Evolutionary conservation across 2,113 vertebrate genomes (phyloP).

Genomic region (Pedionomus torquatus): DNA sequence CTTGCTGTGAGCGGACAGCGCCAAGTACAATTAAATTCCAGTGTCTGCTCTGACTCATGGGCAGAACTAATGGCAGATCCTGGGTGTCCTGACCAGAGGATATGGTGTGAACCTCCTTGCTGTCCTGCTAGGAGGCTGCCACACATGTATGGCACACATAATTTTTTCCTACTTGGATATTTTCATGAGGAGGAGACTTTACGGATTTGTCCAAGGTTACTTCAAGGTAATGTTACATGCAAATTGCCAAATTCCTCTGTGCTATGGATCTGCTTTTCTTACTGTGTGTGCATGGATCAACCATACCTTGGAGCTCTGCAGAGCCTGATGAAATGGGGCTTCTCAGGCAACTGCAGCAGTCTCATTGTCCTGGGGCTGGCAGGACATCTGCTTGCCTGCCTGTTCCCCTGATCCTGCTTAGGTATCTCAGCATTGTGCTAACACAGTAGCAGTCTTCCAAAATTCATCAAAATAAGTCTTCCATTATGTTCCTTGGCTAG

Average conservation of each 20-base stretch:
- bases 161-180: background rate
- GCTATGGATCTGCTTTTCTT: background rate
- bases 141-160: background rate
- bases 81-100: background rate
- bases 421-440: background rate
- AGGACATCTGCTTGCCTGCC: background rate
- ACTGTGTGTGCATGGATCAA: background rate
- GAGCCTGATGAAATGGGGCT: background rate
- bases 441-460: background rate
- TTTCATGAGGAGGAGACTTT: background rate
- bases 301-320: background rate
- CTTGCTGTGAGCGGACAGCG: background rate
- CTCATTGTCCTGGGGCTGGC: background rate
- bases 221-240: background rate
- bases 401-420: background rate
- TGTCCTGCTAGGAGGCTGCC: background rate
- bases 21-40: background rate
- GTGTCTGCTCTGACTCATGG: background rate
- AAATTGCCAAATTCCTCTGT: background rate
- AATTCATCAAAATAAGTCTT: background rate
- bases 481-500: background rate
- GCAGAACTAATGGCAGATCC: background rate
- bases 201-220: background rate
- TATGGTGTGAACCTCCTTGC: background rate
- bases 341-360: background rate